phyloP scores from a whole-genome alignment of 2,888 invertebrate genomes.

The Dicranocentrus wangi region DNA sequence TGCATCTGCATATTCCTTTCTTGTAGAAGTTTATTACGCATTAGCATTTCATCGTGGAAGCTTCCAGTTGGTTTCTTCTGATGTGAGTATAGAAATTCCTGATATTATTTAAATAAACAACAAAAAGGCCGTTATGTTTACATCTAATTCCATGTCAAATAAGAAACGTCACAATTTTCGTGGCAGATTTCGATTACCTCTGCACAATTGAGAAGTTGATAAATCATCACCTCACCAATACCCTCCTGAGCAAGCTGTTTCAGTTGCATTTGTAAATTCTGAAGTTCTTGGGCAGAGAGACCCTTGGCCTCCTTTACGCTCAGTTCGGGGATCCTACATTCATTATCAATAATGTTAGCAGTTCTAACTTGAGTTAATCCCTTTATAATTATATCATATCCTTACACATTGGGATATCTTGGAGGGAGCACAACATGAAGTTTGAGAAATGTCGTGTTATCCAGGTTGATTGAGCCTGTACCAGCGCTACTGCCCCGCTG shows the following conservation, averaged over 20 bases:
- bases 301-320: conserved; percentile 85
- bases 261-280: conserved; percentile 80
- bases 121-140: not conserved
- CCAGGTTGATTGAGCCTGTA: conserved; percentile 33
- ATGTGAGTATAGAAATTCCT: conserved; percentile 85
- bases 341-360: conserved; percentile 1
- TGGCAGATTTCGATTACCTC: no score
- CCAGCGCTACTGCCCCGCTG: conserved; percentile 83
- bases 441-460: conserved; percentile 82
- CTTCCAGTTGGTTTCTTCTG: conserved; percentile 88
- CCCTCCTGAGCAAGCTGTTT: conserved; percentile 78
- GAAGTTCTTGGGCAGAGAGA: conserved; percentile 82
- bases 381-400: conserved; percentile 1
- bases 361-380: not conserved
- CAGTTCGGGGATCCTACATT: conserved; percentile 79
- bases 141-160: no score
- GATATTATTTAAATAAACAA: conserved; percentile 70
- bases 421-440: conserved; percentile 84
- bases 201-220: conserved; percentile 85
- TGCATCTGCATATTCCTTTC: conserved; percentile 75
- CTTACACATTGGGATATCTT: conserved; percentile 83
- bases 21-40: conserved; percentile 81
- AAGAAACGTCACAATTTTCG: no score
- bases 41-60: conserved; percentile 93
- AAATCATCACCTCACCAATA: conserved; percentile 90